phyloP scores from a whole-genome alignment of 2,797 vertebrate species.

The Sciurus carolinensis region DNA sequence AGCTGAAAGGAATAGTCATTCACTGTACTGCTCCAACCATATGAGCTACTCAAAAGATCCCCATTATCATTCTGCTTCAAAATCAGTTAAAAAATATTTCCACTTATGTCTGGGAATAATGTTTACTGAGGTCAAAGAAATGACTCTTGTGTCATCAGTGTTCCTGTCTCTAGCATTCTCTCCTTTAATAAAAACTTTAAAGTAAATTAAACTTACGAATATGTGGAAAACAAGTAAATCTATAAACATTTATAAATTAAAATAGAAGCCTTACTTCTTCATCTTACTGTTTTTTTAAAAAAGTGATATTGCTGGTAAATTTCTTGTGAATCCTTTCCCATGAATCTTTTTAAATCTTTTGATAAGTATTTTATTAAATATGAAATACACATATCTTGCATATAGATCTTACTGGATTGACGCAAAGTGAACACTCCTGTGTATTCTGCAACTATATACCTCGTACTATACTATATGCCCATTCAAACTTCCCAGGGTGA shows the following conservation, averaged over 20 bases:
- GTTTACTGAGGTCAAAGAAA: neutral
- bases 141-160: neutral
- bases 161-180: neutral
- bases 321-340: neutral
- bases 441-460: neutral
- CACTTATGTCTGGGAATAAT: neutral
- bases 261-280: conserved; percentile 4
- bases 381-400: neutral
- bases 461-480: neutral
- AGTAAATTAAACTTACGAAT: neutral
- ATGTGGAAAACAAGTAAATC: neutral
- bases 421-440: neutral
- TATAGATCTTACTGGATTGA: neutral
- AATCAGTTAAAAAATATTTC: conserved; percentile 8
- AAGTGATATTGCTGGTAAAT: neutral
- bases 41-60: neutral
- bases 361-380: neutral
- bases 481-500: neutral
- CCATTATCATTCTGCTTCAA: conserved; percentile 33
- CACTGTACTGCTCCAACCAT: neutral
- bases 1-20: conserved; percentile 28
- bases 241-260: conserved; percentile 17
- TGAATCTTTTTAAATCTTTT: neutral
- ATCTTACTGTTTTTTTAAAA: neutral
- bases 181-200: conserved; percentile 13